Conservation (phyloP, 2,113 vertebrate genomes). For the Podarcis raffonei region DNA sequence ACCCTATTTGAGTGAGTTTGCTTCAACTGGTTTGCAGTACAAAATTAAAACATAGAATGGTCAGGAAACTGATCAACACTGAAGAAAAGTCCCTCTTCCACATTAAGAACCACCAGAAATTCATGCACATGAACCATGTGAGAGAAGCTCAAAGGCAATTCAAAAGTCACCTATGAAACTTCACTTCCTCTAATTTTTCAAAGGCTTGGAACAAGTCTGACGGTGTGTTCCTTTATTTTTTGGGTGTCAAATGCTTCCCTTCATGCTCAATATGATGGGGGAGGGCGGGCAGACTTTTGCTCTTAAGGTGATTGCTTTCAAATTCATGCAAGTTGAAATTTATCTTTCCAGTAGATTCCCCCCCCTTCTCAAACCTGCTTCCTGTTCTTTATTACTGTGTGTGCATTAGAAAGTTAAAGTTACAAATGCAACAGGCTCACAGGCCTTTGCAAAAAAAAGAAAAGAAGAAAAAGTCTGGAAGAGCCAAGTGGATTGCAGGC, state of each 20-base stretch:
- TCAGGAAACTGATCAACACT: neutral
- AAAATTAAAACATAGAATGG: neutral
- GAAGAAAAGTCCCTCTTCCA: neutral
- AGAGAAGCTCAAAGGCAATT: neutral
- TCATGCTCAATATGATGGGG: neutral
- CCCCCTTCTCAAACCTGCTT: neutral
- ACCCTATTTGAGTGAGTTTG: no score
- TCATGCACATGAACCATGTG: neutral
- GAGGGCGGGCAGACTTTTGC: neutral
- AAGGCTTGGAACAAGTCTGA: neutral
- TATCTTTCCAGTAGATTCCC: conserved; percentile 28
- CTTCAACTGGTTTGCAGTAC: neutral
- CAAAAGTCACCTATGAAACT: neutral
- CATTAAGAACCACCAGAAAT: neutral
- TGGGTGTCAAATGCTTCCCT: conserved; percentile 5
- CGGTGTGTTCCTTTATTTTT: neutral
- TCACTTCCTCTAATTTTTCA: neutral
- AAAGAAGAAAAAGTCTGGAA: conserved; percentile 50
- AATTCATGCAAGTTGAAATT: conserved; percentile 40
- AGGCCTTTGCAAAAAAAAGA: conserved; percentile 46
- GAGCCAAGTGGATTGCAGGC: conserved; percentile 66
- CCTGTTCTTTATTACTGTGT: conserved; percentile 53
- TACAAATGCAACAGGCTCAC: conserved; percentile 52
- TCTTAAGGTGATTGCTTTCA: conserved; percentile 36
- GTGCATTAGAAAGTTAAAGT: conserved; percentile 46